These are phyloP conservation scores for Crenichthys baileyi DNA, from an alignment of 2,797 vertebrate genomes.

Conservation along the genomic window DNA sequence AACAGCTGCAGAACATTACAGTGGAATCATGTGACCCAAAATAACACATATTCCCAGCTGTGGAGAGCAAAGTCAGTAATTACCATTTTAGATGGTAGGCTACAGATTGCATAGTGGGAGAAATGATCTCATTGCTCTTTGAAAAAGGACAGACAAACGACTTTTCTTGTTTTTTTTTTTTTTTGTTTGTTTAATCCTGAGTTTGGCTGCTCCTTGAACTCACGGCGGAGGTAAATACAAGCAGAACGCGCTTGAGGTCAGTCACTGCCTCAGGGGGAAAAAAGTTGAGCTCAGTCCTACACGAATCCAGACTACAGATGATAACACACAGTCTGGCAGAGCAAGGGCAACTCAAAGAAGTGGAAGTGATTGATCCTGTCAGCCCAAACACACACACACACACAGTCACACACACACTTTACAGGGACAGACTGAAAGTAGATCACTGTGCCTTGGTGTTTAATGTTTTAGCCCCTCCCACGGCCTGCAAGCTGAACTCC, in stretches of 20 bases:
- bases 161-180: slow-evolving; percentile 4
- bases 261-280: slow-evolving; percentile 29
- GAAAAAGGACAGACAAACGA: slow-evolving; percentile 12
- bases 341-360: slow-evolving; percentile 59
- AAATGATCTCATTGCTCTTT: slow-evolving; percentile 34
- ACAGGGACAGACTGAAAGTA: slow-evolving; percentile 66
- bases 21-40: slow-evolving; percentile 67
- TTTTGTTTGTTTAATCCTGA: not conserved
- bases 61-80: slow-evolving; percentile 63
- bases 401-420: slow-evolving; percentile 31
- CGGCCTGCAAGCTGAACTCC: slow-evolving; percentile 58
- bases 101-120: slow-evolving; percentile 48
- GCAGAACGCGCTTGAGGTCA: slow-evolving; percentile 45
- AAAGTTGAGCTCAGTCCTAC: slow-evolving; percentile 28
- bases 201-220: slow-evolving; percentile 29
- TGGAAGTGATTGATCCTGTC: slow-evolving; percentile 75
- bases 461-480: slow-evolving; percentile 61
- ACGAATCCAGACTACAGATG: slow-evolving; percentile 19
- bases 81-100: slow-evolving; percentile 40
- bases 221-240: slow-evolving; percentile 30
- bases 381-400: slow-evolving; percentile 30
- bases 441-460: slow-evolving; percentile 65
- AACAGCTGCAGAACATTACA: slow-evolving; percentile 78
- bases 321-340: slow-evolving; percentile 43
- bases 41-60: slow-evolving; percentile 61